Evolutionary conservation across 2,888 invertebrate genomes (phyloP), one percentile per base, ranked within the genome.

Genomic region (Apotomis betuletana): DNA sequence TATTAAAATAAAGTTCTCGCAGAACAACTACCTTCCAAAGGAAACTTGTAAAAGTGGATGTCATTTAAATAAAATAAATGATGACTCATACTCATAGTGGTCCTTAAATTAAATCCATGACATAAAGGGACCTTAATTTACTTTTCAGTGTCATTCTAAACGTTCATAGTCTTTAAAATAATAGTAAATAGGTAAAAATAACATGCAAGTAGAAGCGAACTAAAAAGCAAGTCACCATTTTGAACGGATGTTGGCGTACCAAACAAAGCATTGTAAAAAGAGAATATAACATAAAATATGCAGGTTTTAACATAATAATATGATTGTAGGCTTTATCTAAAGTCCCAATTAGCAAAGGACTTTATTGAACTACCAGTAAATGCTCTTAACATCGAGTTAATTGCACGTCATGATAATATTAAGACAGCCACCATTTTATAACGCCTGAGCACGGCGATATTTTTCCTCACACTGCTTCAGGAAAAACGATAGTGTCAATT

Each of bases 171-270:
- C 10, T 41, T 13, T 46, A 62, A 62, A 57, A 5, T 10, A 38
- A 15, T 49, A 12, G 61, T 52, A 52, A 52, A 67, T 44, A 59
- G 52, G 52, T 62, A 44, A 36, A 72, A 68, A 54, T 54, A 72
- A 68, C 38, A 72, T 46, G 15, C n/a, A 75, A 79, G 78, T 44
- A 38, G 46, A 67, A 41, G 73, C 79, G 83, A 85, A 78, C 80
- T 83, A 88, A 90, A 90, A 87, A 86, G 89, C 90, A 91, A 91
- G 95, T 91, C 95, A 95, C 95, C 95, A 95, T 95, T 95, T 95
- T 95, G 95, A 94, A 93, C 94, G 94, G 93, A 93, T 90, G 90
- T 92, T 88, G 88, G 85, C 85, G 87, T 85, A 88, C 83, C 88
- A 84, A 89, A 92, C 91, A 91, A 91, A 87, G 91, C 90, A 87